Conservation (phyloP, 2,113 vertebrate genomes). For the Myocastor coypus region DNA sequence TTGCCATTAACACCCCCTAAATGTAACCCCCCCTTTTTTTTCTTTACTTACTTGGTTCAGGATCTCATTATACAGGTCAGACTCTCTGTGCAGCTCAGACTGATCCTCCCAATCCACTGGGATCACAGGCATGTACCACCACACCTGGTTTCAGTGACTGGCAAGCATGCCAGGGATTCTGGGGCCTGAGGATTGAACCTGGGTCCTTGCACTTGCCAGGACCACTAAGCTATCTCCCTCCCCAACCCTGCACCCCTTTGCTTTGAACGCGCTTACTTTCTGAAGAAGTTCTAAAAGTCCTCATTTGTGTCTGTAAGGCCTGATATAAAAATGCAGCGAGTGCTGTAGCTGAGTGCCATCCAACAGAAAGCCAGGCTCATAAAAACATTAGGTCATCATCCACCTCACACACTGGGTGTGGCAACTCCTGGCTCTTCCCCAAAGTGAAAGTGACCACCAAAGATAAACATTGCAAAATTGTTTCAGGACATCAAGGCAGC, state of each 20-base stretch:
- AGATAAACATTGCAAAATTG: neutral
- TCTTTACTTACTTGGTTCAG: no score
- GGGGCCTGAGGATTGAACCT: no score
- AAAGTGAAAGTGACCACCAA: neutral
- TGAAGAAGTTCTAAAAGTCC: neutral
- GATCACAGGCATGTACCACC: no score
- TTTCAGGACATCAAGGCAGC: neutral
- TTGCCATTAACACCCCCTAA: neutral
- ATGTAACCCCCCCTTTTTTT: neutral
- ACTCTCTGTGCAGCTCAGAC: no score
- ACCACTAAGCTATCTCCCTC: no score
- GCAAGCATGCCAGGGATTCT: no score
- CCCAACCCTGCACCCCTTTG: neutral
- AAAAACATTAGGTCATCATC: neutral
- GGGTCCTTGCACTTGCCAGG: no score
- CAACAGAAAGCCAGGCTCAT: neutral
- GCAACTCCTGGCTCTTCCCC: neutral
- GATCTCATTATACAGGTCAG: no score
- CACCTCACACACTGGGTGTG: neutral
- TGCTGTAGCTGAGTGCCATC: neutral
- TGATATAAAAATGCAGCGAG: neutral
- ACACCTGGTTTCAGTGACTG: no score
- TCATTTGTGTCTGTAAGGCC: neutral
- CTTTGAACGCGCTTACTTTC: neutral
- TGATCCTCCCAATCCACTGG: no score